These are phyloP conservation scores for Rhadinocentrus ornatus DNA, from an alignment of 2,797 vertebrate species.

Conservation along the genomic window DNA sequence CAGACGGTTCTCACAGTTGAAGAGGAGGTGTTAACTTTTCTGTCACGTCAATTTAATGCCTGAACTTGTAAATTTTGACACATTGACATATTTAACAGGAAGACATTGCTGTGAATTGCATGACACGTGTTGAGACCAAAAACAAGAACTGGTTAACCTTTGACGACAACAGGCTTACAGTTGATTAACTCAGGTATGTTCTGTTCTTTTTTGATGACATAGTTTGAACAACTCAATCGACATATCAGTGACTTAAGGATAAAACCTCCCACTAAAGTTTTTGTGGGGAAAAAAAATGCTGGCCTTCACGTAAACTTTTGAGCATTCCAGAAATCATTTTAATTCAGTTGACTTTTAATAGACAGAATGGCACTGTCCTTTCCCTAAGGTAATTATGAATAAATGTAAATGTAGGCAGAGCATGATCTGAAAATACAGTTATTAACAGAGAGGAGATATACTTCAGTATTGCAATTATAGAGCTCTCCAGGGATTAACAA, in stretches of 20 bases:
- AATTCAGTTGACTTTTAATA: conserved; percentile 70
- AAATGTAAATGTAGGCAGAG: conserved; percentile 77
- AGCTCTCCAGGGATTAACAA: conserved; percentile 74
- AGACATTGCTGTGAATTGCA: conserved; percentile 42
- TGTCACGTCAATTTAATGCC: conserved; percentile 69
- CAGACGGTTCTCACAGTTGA: conserved; percentile 43
- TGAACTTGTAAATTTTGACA: conserved; percentile 64
- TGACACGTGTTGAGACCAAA: conserved; percentile 31
- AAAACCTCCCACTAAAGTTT: background rate
- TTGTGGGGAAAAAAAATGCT: conserved; percentile 1
- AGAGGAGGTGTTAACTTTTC: conserved; percentile 65
- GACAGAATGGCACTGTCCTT: conserved; percentile 55
- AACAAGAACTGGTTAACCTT: background rate
- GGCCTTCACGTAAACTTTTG: conserved; percentile 35
- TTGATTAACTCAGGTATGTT: background rate
- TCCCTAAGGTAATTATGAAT: conserved; percentile 81
- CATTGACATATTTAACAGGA: conserved; percentile 55
- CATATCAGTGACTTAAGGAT: conserved; percentile 13
- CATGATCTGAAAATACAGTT: conserved; percentile 77
- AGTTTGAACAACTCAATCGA: conserved; percentile 2
- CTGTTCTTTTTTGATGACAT: background rate
- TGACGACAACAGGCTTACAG: background rate
- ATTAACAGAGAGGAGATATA: conserved; percentile 72
- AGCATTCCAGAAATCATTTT: conserved; percentile 50
- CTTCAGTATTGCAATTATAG: conserved; percentile 78